phyloP scores from a whole-genome alignment of 2,113 vertebrate species.

The Nematolebias whitei region DNA sequence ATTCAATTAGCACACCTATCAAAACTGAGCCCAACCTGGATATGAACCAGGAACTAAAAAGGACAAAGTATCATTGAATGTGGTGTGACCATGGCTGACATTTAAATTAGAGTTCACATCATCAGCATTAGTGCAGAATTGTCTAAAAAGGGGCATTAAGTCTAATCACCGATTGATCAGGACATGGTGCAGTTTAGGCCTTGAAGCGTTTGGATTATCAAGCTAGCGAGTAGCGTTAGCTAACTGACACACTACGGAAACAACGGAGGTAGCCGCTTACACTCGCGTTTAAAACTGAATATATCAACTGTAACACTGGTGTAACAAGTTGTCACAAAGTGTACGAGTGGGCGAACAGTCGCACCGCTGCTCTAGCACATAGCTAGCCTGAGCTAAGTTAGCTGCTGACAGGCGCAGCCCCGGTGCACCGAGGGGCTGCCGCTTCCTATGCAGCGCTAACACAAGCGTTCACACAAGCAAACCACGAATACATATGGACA shows the following conservation, averaged over 20 bases:
- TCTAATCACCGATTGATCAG: slow-evolving; percentile 41
- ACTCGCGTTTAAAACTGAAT: neutral
- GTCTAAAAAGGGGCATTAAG: slow-evolving; percentile 13
- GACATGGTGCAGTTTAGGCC: slow-evolving; percentile 71
- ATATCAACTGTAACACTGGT: neutral
- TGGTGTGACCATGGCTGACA: slow-evolving; percentile 41
- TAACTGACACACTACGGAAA: neutral
- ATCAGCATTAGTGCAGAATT: neutral
- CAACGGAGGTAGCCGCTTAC: neutral
- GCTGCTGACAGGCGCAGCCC: slow-evolving; percentile 73
- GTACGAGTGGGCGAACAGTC: neutral
- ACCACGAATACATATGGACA: neutral
- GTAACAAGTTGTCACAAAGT: slow-evolving; percentile 39
- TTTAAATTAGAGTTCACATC: neutral
- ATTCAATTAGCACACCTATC: slow-evolving; percentile 6
- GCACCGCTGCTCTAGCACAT: slow-evolving; percentile 24
- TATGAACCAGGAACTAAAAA: slow-evolving; percentile 14
- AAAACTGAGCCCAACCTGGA: slow-evolving; percentile 18
- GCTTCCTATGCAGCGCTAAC: slow-evolving; percentile 73
- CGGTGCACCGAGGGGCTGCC: slow-evolving; percentile 66
- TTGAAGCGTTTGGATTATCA: slow-evolving; percentile 57
- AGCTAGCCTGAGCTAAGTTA: slow-evolving; percentile 54
- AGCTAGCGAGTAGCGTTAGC: slow-evolving; percentile 45
- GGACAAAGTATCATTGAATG: slow-evolving; percentile 18
- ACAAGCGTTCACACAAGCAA: slow-evolving; percentile 45